Evolutionary conservation across 1,140 invertebrate genomes (phyloP).

Genomic region (Magallana ariakensis): DNA sequence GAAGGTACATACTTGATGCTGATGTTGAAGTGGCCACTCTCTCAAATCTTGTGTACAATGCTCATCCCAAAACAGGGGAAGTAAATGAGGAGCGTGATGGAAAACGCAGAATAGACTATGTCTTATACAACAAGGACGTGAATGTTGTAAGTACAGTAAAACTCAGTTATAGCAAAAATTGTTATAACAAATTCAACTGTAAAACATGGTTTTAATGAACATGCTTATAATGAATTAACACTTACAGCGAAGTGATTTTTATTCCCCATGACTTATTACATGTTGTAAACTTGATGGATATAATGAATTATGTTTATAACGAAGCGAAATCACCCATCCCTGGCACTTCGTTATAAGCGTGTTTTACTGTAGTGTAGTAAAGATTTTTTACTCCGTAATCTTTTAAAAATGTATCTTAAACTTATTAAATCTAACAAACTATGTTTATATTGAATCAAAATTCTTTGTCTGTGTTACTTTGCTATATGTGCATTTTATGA

Average conservation of each 20-base stretch:
- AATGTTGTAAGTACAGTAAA: conserved; percentile 51
- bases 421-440: too few species aligned
- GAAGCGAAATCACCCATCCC: too few species aligned
- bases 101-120: conserved; percentile 64
- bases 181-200: background rate
- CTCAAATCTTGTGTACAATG: conserved; percentile 44
- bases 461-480: too few species aligned
- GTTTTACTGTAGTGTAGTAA: too few species aligned
- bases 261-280: too few species aligned
- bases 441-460: too few species aligned
- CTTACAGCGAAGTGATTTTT: too few species aligned
- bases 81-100: conserved; percentile 56
- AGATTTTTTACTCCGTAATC: background rate
- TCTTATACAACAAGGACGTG: conserved; percentile 57
- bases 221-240: background rate
- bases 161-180: background rate
- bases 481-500: too few species aligned
- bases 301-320: background rate
- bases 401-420: too few species aligned
- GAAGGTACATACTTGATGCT: conserved; percentile 61
- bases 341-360: too few species aligned
- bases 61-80: conserved; percentile 45
- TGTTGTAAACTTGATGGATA: background rate
- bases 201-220: too few species aligned
- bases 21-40: conserved; percentile 58